Conservation (phyloP, 1,140 invertebrate genomes). For the Sarcophaga bullata region DNA sequence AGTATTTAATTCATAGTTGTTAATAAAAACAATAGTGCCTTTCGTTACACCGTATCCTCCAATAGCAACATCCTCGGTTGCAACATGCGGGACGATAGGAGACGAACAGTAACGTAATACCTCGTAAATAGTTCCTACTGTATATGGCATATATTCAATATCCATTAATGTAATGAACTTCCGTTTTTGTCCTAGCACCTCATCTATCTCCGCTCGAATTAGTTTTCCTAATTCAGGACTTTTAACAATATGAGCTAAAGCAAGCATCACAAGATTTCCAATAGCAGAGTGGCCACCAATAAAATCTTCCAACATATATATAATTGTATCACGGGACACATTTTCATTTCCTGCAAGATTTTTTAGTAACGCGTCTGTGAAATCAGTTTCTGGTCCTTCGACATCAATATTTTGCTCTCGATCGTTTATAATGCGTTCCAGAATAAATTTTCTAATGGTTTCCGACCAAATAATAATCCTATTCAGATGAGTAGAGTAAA, state of each 20-base stretch:
- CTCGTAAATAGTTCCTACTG: slow-evolving; percentile 84
- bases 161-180: slow-evolving; percentile 74
- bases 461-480: slow-evolving; percentile 76
- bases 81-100: slow-evolving; percentile 91
- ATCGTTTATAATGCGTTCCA: slow-evolving; percentile 75
- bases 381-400: slow-evolving; percentile 72
- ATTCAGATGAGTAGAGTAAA: slow-evolving; percentile 76
- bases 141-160: slow-evolving; percentile 78
- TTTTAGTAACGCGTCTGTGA: slow-evolving; percentile 79
- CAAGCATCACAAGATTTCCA: slow-evolving; percentile 83
- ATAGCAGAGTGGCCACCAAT: slow-evolving; percentile 88
- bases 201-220: slow-evolving; percentile 78
- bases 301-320: slow-evolving; percentile 87
- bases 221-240: slow-evolving; percentile 72
- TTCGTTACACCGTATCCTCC: slow-evolving; percentile 79
- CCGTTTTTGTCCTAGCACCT: slow-evolving; percentile 68
- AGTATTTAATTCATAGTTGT: slow-evolving; percentile 87
- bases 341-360: slow-evolving; percentile 71
- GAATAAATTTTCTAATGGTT: slow-evolving; percentile 78
- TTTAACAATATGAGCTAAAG: slow-evolving; percentile 75
- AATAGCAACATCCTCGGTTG: slow-evolving; percentile 79
- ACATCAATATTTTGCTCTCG: slow-evolving; percentile 69
- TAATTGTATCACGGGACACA: slow-evolving; percentile 72
- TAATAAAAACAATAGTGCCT: slow-evolving; percentile 86
- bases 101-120: slow-evolving; percentile 82